These are phyloP conservation scores for Zaprionus lineosus DNA, from an alignment of 2,888 invertebrate genomes.

Conservation along the genomic window DNA sequence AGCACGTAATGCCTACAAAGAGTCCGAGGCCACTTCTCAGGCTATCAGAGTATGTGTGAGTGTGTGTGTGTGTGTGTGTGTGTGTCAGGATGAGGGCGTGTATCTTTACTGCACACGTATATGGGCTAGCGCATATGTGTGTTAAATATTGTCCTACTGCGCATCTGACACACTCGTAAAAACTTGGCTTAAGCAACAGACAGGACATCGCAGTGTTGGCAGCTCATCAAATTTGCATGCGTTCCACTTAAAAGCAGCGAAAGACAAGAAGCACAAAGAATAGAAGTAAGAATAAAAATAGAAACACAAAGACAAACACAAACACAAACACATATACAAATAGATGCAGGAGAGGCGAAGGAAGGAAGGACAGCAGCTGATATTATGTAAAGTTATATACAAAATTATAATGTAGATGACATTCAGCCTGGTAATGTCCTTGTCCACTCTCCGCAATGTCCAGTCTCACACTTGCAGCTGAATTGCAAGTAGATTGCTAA, in stretches of 20 bases:
- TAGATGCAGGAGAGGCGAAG: too few species aligned
- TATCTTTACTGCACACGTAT: too few species aligned
- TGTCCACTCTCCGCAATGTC: too few species aligned
- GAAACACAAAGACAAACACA: neutral
- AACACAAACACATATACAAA: neutral
- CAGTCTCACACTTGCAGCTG: neutral
- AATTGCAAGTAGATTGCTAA: neutral
- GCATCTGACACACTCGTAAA: conserved; percentile 43
- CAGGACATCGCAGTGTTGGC: conserved; percentile 59
- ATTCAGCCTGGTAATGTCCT: too few species aligned
- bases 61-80: neutral
- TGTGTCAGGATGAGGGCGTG: neutral
- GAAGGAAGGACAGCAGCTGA: too few species aligned
- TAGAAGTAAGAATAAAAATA: neutral
- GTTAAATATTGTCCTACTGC: too few species aligned
- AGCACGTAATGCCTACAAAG: conserved; percentile 51
- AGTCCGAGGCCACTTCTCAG: conserved; percentile 36
- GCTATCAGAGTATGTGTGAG: conserved; percentile 22
- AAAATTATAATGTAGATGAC: neutral
- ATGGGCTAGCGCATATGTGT: too few species aligned
- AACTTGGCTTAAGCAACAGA: conserved; percentile 45
- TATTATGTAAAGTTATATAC: too few species aligned
- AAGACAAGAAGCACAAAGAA: conserved; percentile 13
- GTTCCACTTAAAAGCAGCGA: conserved; percentile 52
- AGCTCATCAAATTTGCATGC: conserved; percentile 78